phyloP scores from a whole-genome alignment of 2,888 invertebrate genomes.

The Cheilosia urbana region DNA sequence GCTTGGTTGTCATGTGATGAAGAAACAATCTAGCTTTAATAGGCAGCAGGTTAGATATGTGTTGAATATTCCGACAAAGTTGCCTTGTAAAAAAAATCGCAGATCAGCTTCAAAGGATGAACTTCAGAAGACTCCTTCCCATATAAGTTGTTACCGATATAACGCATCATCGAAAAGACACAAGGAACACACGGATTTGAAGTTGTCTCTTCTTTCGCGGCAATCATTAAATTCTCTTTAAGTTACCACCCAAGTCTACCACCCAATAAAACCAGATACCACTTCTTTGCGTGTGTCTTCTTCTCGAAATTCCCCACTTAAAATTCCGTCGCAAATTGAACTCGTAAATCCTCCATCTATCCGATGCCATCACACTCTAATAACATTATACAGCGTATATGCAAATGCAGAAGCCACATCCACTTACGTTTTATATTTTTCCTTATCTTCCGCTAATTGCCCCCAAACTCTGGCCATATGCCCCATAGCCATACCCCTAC shows the following conservation, averaged over 20 bases:
- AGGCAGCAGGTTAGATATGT: too few relatives aligned
- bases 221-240: conserved; percentile 45
- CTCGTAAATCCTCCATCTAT: conserved; percentile 67
- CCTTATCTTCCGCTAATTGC: conserved; percentile 73
- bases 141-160: too few relatives aligned
- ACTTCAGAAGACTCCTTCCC: too few relatives aligned
- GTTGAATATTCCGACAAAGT: too few relatives aligned
- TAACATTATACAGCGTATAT: conserved; percentile 34
- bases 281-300: conserved; percentile 29
- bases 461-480: conserved; percentile 13
- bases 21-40: too few relatives aligned
- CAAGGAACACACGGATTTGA: too few relatives aligned
- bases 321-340: conserved; percentile 70
- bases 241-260: conserved; percentile 71
- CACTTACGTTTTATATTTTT: conserved; percentile 68
- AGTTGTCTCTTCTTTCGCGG: background rate
- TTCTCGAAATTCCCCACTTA: conserved; percentile 68
- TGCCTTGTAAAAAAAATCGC: too few relatives aligned
- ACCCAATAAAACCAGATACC: conserved; percentile 62
- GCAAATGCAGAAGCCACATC: conserved; percentile 74
- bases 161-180: too few relatives aligned
- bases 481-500: background rate
- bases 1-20: too few relatives aligned
- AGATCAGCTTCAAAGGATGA: too few relatives aligned
- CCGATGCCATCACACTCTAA: background rate